phyloP scores from a whole-genome alignment of 35 echinoderm and acorn worm genomes.

The Hemicentrotus pulcherrimus region DNA sequence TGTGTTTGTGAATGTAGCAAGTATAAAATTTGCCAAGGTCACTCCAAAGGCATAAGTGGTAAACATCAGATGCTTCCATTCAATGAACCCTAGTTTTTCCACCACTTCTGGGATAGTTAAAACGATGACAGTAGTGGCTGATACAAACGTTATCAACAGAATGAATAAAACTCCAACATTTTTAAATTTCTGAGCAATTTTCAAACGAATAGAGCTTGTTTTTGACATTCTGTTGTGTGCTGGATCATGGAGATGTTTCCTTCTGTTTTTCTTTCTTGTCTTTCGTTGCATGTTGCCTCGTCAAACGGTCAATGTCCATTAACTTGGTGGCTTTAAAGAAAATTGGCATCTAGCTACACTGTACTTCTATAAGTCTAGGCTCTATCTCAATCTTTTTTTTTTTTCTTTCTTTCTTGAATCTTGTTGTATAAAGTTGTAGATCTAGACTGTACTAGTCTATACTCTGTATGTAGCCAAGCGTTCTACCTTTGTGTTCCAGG shows the following conservation, averaged over 20 bases:
- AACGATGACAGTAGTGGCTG: neutral
- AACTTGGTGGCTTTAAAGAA: neutral
- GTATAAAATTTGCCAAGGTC: conserved; percentile 56
- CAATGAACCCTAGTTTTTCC: conserved; percentile 18
- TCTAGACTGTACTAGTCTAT: too few species aligned
- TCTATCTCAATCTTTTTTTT: too few species aligned
- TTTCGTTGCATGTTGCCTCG: neutral
- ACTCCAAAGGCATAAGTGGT: conserved; percentile 31
- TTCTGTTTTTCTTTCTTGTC: neutral
- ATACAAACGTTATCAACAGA: neutral
- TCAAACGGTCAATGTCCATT: too few species aligned
- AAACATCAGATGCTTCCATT: conserved; percentile 34
- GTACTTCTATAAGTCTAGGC: too few species aligned
- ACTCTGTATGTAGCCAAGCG: too few species aligned
- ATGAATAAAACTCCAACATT: conserved; percentile 13
- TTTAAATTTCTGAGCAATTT: neutral
- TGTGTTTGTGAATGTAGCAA: conserved; percentile 45
- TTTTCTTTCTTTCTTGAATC: too few species aligned
- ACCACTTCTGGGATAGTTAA: conserved; percentile 51
- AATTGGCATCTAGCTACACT: too few species aligned
- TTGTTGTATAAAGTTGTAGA: too few species aligned
- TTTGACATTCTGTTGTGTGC: neutral
- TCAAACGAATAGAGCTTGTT: neutral
- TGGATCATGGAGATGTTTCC: neutral
- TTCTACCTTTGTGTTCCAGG: too few species aligned